Evolutionary conservation across 2,797 vertebrate genomes (phyloP), one percentile per base, ranked within the genome.

Genomic region (Microhierax caerulescens): DNA sequence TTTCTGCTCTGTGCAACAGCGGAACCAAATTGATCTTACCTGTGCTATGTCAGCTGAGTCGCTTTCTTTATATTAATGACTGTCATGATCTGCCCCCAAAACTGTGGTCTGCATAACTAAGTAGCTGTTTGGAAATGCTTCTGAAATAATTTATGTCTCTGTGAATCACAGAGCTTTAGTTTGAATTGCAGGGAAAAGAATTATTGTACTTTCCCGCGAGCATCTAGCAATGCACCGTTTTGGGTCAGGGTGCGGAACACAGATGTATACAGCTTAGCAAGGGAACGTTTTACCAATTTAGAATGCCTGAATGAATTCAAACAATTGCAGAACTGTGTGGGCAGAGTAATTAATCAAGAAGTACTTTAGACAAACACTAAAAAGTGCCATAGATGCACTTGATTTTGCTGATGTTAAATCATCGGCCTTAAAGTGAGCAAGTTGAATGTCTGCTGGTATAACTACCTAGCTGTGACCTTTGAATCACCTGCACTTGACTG

Each of bases 401-500:
- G 20, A 41, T 93, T 70, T 88, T 75, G 30, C 48, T 63, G 43
- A 37, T 76, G 63, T 86, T 65, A 82, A 93, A 51, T 82, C 27
- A 8, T 39, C 87, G 47, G 30, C 54, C 43, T 88, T 76, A 21
- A 85, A 91, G 77, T 59, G n/a, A 84, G 28, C 47, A 48, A 92
- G 45, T 36, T 69, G 59, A 65, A 28, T 15, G 27, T 73, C 9
- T 10, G 34, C 39, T 90, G 76, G 28, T 78, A 34, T 27, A 90
- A 63, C 51, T 48, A 10, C 39, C 16, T 21, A 45, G 47, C 74
- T 90, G 50, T 87, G 92, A 84, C 95, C 91, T 94, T 63, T 73
- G 54, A 93, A 56, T 96, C 13, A 41, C 85, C 76, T 88, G 73
- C 59, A 63, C 94, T 96, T 88, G 39, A 76, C 65, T 56, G 21